phyloP scores from a whole-genome alignment of 35 echinoderm and acorn worm species.

The Strongylocentrotus purpuratus region DNA sequence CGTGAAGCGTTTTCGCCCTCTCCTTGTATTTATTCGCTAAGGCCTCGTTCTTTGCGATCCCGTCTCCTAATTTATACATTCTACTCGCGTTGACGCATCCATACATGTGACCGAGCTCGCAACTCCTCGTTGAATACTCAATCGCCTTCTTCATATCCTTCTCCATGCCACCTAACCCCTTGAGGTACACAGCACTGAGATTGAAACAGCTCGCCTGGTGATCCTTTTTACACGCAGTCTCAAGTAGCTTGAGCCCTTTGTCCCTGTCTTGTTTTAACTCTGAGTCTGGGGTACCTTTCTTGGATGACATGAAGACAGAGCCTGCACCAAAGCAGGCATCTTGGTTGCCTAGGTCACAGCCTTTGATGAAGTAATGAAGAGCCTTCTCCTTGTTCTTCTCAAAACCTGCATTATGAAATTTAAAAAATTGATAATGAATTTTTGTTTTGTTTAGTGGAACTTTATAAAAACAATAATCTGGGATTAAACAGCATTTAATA shows the following conservation, averaged over 20 bases:
- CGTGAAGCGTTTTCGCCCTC: slow-evolving; percentile 71
- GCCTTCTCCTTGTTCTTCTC: slow-evolving; percentile 68
- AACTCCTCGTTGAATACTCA: slow-evolving; percentile 67
- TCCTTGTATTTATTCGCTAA: slow-evolving; percentile 69
- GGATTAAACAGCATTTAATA: no score
- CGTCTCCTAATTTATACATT: slow-evolving; percentile 79
- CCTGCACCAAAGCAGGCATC: slow-evolving; percentile 75
- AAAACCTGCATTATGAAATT: slow-evolving; percentile 71
- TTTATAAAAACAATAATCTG: no score
- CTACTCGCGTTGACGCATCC: slow-evolving; percentile 83
- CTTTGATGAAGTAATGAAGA: slow-evolving; percentile 81
- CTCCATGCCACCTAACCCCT: slow-evolving; percentile 52
- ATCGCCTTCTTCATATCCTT: slow-evolving; percentile 71
- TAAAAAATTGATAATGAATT: not conserved
- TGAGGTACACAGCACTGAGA: slow-evolving; percentile 73
- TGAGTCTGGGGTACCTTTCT: slow-evolving; percentile 54
- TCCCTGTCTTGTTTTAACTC: slow-evolving; percentile 50
- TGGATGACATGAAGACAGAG: slow-evolving; percentile 49
- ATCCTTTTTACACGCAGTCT: slow-evolving; percentile 67
- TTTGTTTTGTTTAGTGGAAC: no score
- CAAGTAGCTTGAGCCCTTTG: slow-evolving; percentile 47
- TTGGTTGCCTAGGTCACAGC: slow-evolving; percentile 62
- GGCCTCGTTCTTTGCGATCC: slow-evolving; percentile 54
- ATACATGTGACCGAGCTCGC: slow-evolving; percentile 77
- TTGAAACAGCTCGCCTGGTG: slow-evolving; percentile 73